A percentile compares a stretch with the other conserved stretches of the same genome.
These are phyloP conservation scores for Baccha elongata DNA, from an alignment of 2,888 invertebrate species.

Conservation along the genomic window DNA sequence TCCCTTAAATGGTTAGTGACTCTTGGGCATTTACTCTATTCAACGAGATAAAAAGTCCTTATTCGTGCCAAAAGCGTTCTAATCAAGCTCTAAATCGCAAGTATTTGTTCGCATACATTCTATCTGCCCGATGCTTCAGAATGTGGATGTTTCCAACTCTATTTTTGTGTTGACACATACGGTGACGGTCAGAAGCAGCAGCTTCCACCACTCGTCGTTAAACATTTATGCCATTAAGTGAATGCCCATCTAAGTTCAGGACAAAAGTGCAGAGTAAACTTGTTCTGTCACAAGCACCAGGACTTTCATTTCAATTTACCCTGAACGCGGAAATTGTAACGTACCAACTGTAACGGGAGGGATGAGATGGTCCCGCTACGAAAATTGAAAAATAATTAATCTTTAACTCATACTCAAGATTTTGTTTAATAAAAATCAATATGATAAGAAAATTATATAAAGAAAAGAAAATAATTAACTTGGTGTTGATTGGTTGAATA, in stretches of 20 bases:
- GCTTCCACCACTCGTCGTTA: conserved; percentile 10
- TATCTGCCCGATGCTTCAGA: not conserved
- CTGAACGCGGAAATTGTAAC: conserved; percentile 16
- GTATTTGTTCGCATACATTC: conserved; percentile 17
- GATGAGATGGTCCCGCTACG: too few species aligned
- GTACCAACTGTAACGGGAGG: too few species aligned
- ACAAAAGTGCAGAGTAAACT: conserved; percentile 28
- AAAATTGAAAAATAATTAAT: too few species aligned
- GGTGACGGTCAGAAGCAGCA: not conserved
- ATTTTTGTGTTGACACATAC: conserved; percentile 14
- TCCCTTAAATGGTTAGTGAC: too few species aligned
- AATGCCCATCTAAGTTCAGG: conserved; percentile 6
- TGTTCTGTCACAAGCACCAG: conserved; percentile 8
- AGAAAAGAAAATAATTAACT: too few species aligned
- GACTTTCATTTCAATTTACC: conserved; percentile 25
- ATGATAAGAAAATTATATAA: too few species aligned
- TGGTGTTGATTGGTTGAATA: too few species aligned
- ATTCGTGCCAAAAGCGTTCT: not conserved
- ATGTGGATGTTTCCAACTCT: conserved; percentile 5
- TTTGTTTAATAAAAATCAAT: too few species aligned
- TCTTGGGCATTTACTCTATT: too few species aligned
- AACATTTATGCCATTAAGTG: conserved; percentile 6
- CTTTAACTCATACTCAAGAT: too few species aligned
- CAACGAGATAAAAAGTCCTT: not conserved
- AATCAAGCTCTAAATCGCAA: conserved; percentile 5